phyloP scores from a whole-genome alignment of 23 tunicate species.

The Styela clava region DNA sequence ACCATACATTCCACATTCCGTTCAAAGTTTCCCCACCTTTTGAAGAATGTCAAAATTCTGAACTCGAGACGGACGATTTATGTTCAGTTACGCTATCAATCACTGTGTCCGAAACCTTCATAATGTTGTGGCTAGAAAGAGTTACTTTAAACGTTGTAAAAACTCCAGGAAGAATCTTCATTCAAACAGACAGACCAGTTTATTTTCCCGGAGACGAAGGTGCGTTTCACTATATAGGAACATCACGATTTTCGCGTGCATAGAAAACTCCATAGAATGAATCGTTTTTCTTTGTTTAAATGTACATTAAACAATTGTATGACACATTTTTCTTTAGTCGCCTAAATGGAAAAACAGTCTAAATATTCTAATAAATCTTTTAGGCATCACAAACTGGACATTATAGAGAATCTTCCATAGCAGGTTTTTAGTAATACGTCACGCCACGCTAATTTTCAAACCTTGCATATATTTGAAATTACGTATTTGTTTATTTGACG shows the following conservation, averaged over 20 bases:
- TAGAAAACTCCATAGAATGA: too few relatives aligned
- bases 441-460: too few relatives aligned
- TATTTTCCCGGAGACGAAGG: conserved; percentile 67
- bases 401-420: too few relatives aligned
- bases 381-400: too few relatives aligned
- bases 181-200: conserved; percentile 78
- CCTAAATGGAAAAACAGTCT: too few relatives aligned
- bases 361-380: too few relatives aligned
- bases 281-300: too few relatives aligned
- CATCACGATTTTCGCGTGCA: not conserved
- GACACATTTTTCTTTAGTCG: too few relatives aligned
- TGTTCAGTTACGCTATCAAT: not conserved
- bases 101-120: not conserved
- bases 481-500: too few relatives aligned
- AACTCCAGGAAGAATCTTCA: conserved; percentile 53
- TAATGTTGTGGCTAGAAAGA: not conserved
- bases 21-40: conserved; percentile 7
- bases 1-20: not conserved
- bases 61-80: not conserved
- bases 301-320: too few relatives aligned
- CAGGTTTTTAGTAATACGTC: too few relatives aligned
- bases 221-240: not conserved
- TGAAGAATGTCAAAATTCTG: not conserved
- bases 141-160: conserved; percentile 19
- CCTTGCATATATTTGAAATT: too few relatives aligned